phyloP scores from a whole-genome alignment of 1,140 invertebrate genomes.

The Linepithema humile region DNA sequence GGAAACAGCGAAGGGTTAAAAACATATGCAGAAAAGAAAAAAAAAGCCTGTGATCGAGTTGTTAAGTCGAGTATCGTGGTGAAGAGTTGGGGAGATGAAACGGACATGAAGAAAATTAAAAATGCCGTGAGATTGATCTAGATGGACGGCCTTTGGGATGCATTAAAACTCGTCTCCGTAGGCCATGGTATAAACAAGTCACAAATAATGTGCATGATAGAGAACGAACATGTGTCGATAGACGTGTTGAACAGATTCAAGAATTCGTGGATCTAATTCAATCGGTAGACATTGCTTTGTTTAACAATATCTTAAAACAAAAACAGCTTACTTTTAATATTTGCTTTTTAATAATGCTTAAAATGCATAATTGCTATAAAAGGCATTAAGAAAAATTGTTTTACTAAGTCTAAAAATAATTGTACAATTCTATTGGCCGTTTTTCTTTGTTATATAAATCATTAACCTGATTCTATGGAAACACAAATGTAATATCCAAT shows the following conservation, averaged over 20 bases:
- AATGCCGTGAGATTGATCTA: constrained; percentile 90
- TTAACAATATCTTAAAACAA: constrained; percentile 93
- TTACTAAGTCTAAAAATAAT: not conserved
- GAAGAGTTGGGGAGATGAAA: constrained; percentile 99
- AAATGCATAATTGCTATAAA: not conserved
- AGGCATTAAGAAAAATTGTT: not conserved
- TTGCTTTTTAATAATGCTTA: no score
- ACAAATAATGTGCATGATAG: constrained; percentile 96
- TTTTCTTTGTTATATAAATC: not conserved
- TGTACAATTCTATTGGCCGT: not conserved
- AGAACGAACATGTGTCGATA: constrained; percentile 97
- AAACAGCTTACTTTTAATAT: constrained; percentile 76
- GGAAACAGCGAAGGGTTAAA: constrained; percentile 93
- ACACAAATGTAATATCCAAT: constrained; percentile 2
- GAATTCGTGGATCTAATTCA: constrained; percentile 92
- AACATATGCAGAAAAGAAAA: constrained; percentile 96
- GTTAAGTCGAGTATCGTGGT: constrained; percentile 98
- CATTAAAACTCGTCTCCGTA: no score
- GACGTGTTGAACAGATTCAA: constrained; percentile 95
- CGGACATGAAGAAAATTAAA: constrained; percentile 95
- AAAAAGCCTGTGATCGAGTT: constrained; percentile 95
- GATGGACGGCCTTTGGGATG: constrained; percentile 97
- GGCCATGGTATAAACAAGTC: constrained; percentile 83
- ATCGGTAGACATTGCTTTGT: constrained; percentile 94
- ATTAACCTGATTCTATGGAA: not conserved